These are phyloP conservation scores for Geococcyx californianus DNA, from an alignment of 2,113 vertebrate genomes.

Conservation along the genomic window DNA sequence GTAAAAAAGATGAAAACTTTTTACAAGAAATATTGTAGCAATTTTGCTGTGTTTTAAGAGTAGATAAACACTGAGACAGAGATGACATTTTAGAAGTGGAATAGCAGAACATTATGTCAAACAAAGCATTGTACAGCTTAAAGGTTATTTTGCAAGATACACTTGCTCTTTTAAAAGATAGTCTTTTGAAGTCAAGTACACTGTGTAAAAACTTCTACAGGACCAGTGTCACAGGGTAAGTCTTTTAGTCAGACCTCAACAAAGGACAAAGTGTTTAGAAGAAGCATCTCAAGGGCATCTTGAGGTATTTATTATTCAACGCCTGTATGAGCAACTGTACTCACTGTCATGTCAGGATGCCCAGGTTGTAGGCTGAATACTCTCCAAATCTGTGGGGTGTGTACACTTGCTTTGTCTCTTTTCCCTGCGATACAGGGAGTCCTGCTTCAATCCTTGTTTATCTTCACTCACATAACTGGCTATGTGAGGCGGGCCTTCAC, in stretches of 20 bases:
- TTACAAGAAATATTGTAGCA: neutral
- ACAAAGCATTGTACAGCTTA: neutral
- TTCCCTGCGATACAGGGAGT: neutral
- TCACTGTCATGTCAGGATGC: neutral
- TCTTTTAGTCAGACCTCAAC: neutral
- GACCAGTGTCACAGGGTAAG: neutral
- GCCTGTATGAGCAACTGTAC: neutral
- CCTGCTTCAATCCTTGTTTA: neutral
- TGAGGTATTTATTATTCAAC: neutral
- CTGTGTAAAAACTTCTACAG: neutral
- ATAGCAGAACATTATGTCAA: neutral
- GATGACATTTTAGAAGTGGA: neutral
- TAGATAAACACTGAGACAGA: neutral
- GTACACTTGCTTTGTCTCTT: rapidly evolving
- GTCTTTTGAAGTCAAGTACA: neutral
- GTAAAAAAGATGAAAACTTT: neutral
- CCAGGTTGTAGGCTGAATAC: rapidly evolving
- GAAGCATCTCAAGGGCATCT: neutral
- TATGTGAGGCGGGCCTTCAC: neutral
- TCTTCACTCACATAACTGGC: neutral
- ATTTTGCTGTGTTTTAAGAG: neutral
- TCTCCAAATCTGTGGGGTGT: neutral
- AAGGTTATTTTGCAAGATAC: neutral
- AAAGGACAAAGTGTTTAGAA: neutral
- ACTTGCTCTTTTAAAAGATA: neutral